Evolutionary conservation across 2,888 invertebrate genomes (phyloP).

Genomic region (Eupithecia abbreviata): DNA sequence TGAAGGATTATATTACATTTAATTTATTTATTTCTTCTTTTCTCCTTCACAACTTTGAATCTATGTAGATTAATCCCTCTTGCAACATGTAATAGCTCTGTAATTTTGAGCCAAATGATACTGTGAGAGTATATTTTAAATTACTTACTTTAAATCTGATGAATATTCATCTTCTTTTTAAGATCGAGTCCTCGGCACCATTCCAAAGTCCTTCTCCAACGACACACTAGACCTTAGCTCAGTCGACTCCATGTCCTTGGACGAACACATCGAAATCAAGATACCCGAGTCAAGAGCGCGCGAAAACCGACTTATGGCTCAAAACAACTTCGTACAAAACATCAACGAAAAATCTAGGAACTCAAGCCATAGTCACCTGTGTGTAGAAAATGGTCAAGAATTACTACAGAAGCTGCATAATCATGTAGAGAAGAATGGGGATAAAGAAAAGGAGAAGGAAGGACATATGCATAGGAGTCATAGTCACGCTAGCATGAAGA

Average conservation of each 20-base stretch:
- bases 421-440: constrained; percentile 49
- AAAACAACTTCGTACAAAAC: constrained; percentile 77
- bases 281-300: constrained; percentile 80
- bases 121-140: too few species aligned
- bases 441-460: constrained; percentile 49
- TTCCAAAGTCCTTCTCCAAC: constrained; percentile 83
- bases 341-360: constrained; percentile 75
- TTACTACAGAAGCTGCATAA: constrained; percentile 53
- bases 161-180: constrained; percentile 42
- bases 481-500: constrained; percentile 78
- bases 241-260: constrained; percentile 85
- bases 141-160: too few species aligned
- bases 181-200: constrained; percentile 80
- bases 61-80: too few species aligned
- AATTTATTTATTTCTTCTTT: not conserved
- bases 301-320: constrained; percentile 79
- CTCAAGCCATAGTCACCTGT: constrained; percentile 68
- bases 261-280: constrained; percentile 85
- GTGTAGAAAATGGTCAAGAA: constrained; percentile 70
- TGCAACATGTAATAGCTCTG: not conserved
- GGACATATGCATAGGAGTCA: constrained; percentile 74
- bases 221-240: constrained; percentile 85
- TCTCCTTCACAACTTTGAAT: too few species aligned
- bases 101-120: not conserved
- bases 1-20: not conserved